A percentile compares a stretch with the other conserved stretches of the same genome.
Conservation (phyloP, 2,888 invertebrate species). For the Pseudoips prasinana region DNA sequence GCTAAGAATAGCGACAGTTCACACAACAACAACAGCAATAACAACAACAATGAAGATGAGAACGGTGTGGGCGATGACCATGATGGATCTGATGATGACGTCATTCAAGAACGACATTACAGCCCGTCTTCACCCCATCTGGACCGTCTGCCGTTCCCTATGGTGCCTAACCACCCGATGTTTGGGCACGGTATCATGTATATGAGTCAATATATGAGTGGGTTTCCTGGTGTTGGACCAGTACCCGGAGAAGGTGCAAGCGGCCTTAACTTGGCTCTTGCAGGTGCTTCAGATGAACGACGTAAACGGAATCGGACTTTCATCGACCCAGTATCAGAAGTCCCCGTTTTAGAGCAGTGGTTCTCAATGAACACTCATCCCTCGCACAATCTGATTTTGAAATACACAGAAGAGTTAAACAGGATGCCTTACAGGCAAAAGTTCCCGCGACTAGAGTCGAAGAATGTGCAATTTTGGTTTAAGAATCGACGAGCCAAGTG, state of each 20-base stretch:
- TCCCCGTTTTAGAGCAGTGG: conserved; percentile 96
- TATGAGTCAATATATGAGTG: conserved; percentile 92
- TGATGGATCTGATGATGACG: conserved; percentile 77
- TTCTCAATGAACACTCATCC: conserved; percentile 99
- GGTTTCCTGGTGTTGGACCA: conserved; percentile 77
- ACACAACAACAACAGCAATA: conserved; percentile 68
- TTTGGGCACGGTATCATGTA: conserved; percentile 95
- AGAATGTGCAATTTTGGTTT: conserved; percentile 99
- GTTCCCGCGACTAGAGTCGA: conserved; percentile 98
- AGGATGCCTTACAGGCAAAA: conserved; percentile 98
- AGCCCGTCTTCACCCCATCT: conserved; percentile 65
- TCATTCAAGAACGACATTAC: conserved; percentile 68
- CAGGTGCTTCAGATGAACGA: conserved; percentile 89
- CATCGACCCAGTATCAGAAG: conserved; percentile 99
- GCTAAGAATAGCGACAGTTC: conserved; percentile 81
- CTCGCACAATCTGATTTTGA: conserved; percentile 97
- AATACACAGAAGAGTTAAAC: conserved; percentile 98
- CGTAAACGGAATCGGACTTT: conserved; percentile 98
- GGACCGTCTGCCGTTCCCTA: conserved; percentile 85
- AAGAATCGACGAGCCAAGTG: conserved; percentile 99
- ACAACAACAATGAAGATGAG: conserved; percentile 72
- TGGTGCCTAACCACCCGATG: conserved; percentile 92
- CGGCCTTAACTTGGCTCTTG: conserved; percentile 84
- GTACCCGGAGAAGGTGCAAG: conserved; percentile 82
- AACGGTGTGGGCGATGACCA: conserved; percentile 75